Evolutionary conservation across 1,140 invertebrate genomes (phyloP).

Genomic region (Ceratitis capitata): DNA sequence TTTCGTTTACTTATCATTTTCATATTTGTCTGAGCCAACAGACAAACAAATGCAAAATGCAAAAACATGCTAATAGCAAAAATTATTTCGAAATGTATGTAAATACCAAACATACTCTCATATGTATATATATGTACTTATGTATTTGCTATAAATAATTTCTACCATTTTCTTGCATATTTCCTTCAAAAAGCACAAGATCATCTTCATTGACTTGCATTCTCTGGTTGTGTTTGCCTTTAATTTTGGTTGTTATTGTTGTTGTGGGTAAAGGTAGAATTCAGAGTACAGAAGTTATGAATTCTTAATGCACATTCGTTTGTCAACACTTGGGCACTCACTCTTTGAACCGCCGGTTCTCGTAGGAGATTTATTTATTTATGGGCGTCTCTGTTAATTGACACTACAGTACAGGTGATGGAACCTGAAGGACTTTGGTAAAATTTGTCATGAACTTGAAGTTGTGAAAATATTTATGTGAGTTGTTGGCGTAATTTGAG

Average conservation of each 20-base stretch:
- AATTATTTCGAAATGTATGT: no score
- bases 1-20: slow-evolving; percentile 34
- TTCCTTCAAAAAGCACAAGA: neutral
- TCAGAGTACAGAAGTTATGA: neutral
- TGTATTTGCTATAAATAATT: neutral
- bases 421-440: neutral
- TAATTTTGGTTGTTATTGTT: neutral
- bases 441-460: neutral
- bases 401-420: neutral
- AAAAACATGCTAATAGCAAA: no score
- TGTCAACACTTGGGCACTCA: slow-evolving; percentile 7
- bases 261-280: neutral
- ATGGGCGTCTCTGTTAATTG: neutral
- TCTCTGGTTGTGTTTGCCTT: neutral
- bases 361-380: neutral
- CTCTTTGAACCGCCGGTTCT: neutral
- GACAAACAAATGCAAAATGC: no score
- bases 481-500: no score
- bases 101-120: neutral
- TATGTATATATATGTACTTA: neutral
- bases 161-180: neutral
- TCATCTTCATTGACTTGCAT: neutral
- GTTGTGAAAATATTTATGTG: neutral
- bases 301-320: neutral
- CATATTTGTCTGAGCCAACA: slow-evolving; percentile 1